Conservation (phyloP, 2,113 vertebrate species). For the Ailurus styani region DNA sequence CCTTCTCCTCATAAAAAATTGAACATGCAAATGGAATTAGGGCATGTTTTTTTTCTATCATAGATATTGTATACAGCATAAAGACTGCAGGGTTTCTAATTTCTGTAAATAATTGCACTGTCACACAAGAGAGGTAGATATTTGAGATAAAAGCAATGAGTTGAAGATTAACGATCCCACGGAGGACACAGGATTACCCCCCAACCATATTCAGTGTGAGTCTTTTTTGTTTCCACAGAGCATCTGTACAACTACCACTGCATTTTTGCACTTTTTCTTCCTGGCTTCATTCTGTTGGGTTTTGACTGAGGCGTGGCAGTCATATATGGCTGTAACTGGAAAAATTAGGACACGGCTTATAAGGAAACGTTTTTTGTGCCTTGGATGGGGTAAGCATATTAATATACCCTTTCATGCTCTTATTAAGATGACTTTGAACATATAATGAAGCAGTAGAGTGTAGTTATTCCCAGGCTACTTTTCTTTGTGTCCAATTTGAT, state of each 20-base stretch:
- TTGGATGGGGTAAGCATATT: constrained; percentile 95
- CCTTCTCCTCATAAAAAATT: neutral
- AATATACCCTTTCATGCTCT: neutral
- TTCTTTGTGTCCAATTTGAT: neutral
- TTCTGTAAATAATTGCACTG: neutral
- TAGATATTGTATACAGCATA: neutral
- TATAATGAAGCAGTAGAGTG: neutral
- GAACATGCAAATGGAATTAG: neutral
- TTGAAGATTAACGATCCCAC: constrained; percentile 51
- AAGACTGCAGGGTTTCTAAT: neutral
- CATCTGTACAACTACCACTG: constrained; percentile 97
- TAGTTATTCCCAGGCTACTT: neutral
- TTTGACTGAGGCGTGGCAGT: constrained; percentile 99
- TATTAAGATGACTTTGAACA: neutral
- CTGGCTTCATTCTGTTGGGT: constrained; percentile 99
- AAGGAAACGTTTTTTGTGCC: constrained; percentile 97
- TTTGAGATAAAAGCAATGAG: constrained; percentile 47
- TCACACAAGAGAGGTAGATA: constrained; percentile 4
- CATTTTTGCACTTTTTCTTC: constrained; percentile 99
- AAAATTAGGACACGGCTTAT: constrained; percentile 98
- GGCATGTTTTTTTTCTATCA: neutral
- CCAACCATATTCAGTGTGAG: constrained; percentile 55
- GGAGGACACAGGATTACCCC: constrained; percentile 8
- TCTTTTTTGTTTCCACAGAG: constrained; percentile 84
- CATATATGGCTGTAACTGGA: constrained; percentile 99